These are phyloP conservation scores for Mystacides longicornis DNA, from an alignment of 2,888 invertebrate species.

Conservation along the genomic window DNA sequence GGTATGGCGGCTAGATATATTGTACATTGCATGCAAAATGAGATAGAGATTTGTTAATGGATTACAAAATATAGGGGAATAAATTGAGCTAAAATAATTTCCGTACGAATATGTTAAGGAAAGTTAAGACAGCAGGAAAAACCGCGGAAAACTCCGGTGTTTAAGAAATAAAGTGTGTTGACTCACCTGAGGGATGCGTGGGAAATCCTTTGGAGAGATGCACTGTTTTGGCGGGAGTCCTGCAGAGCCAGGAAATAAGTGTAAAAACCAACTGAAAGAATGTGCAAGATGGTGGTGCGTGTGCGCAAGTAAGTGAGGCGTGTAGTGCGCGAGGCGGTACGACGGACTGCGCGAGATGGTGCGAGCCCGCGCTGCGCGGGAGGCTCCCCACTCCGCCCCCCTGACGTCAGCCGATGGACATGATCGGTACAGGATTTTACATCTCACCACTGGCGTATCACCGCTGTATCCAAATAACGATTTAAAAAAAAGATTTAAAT, in stretches of 20 bases:
- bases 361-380: slow-evolving; percentile 33
- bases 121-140: too few relatives aligned
- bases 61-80: too few relatives aligned
- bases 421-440: slow-evolving; percentile 8
- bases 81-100: too few relatives aligned
- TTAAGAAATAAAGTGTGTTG: too few relatives aligned
- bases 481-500: not conserved
- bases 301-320: not conserved
- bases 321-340: slow-evolving; percentile 39
- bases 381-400: slow-evolving; percentile 26
- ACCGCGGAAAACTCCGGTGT: too few relatives aligned
- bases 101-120: too few relatives aligned
- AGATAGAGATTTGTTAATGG: too few relatives aligned
- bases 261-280: slow-evolving; percentile 4
- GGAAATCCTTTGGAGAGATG: too few relatives aligned
- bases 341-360: slow-evolving; percentile 40
- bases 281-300: slow-evolving; percentile 4
- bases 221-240: not conserved
- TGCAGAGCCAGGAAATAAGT: not conserved
- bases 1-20: too few relatives aligned
- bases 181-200: too few relatives aligned
- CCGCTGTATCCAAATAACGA: not conserved
- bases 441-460: slow-evolving; percentile 9
- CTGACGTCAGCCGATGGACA: slow-evolving; percentile 25
- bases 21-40: too few relatives aligned